A percentile compares a stretch with the other conserved stretches of the same genome.
Conservation (phyloP, 2,113 vertebrate genomes). For the Sebastes schlegelii region DNA sequence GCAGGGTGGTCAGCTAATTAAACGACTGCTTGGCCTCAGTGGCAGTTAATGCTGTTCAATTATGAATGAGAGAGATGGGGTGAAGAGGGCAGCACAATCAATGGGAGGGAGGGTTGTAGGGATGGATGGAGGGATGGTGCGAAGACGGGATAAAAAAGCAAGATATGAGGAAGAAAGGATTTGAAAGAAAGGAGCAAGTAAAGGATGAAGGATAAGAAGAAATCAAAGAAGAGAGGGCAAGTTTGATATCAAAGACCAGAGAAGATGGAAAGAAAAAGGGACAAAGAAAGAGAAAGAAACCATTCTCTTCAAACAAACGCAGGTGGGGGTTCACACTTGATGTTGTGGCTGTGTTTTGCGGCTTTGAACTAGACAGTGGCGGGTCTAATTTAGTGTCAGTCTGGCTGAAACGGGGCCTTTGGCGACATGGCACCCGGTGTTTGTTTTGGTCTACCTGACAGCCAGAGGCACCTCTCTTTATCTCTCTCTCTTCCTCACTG, state of each 20-base stretch:
- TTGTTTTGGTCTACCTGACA: slow-evolving; percentile 64
- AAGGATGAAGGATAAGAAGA: slow-evolving; percentile 3
- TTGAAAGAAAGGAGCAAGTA: background rate
- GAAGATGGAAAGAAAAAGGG: background rate
- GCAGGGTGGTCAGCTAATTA: slow-evolving; percentile 75
- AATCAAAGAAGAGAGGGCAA: slow-evolving; percentile 17
- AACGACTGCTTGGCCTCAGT: slow-evolving; percentile 65
- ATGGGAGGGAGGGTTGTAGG: slow-evolving; percentile 43
- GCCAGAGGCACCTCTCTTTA: slow-evolving; percentile 31
- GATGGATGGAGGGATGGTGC: slow-evolving; percentile 28
- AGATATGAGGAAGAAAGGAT: background rate
- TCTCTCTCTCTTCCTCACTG: slow-evolving; percentile 16
- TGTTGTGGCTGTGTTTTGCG: slow-evolving; percentile 46
- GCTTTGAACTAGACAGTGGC: slow-evolving; percentile 49
- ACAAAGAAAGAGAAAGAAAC: slow-evolving; percentile 1
- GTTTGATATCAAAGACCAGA: slow-evolving; percentile 23
- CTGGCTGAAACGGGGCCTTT: slow-evolving; percentile 35
- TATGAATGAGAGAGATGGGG: slow-evolving; percentile 74
- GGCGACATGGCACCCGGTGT: slow-evolving; percentile 53
- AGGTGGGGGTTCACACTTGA: slow-evolving; percentile 30
- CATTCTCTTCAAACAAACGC: slow-evolving; percentile 12
- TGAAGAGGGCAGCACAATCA: slow-evolving; percentile 71
- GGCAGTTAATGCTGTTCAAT: slow-evolving; percentile 80
- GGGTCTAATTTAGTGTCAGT: slow-evolving; percentile 61
- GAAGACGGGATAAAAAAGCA: slow-evolving; percentile 27